Evolutionary conservation across 2,113 vertebrate species (phyloP).

Genomic region (Glareola pratincola): DNA sequence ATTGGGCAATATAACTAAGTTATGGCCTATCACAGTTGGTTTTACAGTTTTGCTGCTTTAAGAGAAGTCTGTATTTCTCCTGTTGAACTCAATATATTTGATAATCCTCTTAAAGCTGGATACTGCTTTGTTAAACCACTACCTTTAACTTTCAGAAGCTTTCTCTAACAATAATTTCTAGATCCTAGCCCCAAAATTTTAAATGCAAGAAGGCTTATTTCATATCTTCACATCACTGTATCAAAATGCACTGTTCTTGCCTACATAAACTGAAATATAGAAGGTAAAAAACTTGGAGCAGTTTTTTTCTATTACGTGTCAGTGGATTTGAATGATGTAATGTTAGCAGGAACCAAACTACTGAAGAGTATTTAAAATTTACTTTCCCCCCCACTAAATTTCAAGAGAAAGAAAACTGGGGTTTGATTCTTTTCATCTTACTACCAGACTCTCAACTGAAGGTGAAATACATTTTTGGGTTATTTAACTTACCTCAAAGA

Average conservation of each 20-base stretch:
- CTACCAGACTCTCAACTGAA: not conserved
- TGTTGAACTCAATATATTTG: not conserved
- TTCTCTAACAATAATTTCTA: not conserved
- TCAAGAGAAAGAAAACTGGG: not conserved
- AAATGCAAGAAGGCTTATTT: not conserved
- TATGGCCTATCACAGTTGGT: not conserved
- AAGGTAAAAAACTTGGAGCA: not conserved
- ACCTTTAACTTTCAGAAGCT: not conserved
- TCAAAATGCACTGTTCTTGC: not conserved
- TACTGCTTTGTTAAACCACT: not conserved
- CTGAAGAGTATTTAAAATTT: not conserved
- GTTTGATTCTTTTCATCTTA: not conserved
- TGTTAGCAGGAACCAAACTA: not conserved
- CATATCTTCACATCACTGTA: not conserved
- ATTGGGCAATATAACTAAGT: not conserved
- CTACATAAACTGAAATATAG: not conserved
- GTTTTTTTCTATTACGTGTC: not conserved
- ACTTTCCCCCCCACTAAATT: not conserved
- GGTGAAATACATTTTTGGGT: not conserved
- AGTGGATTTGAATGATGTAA: no score
- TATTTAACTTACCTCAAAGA: conserved; percentile 86
- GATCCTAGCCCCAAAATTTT: not conserved
- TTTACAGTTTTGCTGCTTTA: not conserved
- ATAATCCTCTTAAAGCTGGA: not conserved
- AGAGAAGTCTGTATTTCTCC: not conserved